Evolutionary conservation across 2,888 invertebrate species (phyloP), one percentile per base, ranked within the genome.

Genomic region (Thera obeliscata): DNA sequence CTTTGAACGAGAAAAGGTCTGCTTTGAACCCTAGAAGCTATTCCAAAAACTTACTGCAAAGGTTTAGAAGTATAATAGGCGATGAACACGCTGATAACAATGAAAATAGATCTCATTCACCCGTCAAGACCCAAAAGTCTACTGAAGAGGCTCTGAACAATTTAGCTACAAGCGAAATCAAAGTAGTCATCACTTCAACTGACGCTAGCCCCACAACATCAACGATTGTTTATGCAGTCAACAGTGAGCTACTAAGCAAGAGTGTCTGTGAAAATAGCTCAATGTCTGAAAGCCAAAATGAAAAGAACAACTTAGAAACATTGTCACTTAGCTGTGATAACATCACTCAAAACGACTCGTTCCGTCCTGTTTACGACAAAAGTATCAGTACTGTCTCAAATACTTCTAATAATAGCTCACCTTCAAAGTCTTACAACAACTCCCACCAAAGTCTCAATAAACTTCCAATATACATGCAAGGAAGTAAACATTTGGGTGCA

Each of bases 401-500:
- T 64, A 81, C 80, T 57, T 83, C 90, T 41, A 66, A 56, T 0
- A 88, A 77, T 52, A 62, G 81, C 46, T 89, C 91, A 1, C 90
- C 90, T 35, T 82, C 84, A 0, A 93, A 88, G 83, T 89, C 89
- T 2, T 89, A 82, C 64, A 88, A 88, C 70, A 90, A 85, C 80
- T 91, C 89, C 11, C 84, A 87, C 67, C 91, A 93, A 75, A 92
- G 85, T 70, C 74, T 91, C 35, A 91, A 93, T 65, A 94, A 94
- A 81, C 79, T 94, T 36, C 94, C 95, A 12, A 91, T 95, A 69
- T 96, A 96, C 80, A 96, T 96, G 81, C 97, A 96, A 87, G 97
- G 97, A 9, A 97, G 97, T 75, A 96, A 97, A 74, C 95, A 96
- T 69, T 95, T 98, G 74, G 98, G 98, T 0, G 98, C 98, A 52